phyloP scores from a whole-genome alignment of 2,113 vertebrate genomes.

The Aix galericulata region DNA sequence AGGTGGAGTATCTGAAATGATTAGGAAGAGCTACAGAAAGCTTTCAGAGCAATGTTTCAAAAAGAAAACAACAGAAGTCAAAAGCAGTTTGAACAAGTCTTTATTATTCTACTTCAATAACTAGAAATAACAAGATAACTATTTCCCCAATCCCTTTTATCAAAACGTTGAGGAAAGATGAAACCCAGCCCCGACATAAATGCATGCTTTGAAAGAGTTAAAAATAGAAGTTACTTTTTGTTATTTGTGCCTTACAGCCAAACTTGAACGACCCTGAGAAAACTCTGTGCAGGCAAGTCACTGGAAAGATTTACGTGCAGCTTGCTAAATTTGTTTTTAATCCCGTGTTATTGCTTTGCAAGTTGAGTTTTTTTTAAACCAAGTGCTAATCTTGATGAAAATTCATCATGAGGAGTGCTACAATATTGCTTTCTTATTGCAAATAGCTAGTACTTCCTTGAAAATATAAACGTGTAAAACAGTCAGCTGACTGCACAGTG shows the following conservation, averaged over 20 bases:
- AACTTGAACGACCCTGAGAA: constrained; percentile 53
- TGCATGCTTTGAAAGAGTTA: background rate
- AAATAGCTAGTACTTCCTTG: constrained; percentile 67
- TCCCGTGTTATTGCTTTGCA: constrained; percentile 24
- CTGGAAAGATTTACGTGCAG: constrained; percentile 4
- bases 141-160: background rate
- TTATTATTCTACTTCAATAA: constrained; percentile 17
- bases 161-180: background rate
- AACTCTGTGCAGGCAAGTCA: constrained; percentile 43
- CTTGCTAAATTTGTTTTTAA: background rate
- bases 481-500: constrained; percentile 71
- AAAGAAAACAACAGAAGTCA: background rate
- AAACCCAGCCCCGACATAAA: background rate
- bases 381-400: constrained; percentile 21
- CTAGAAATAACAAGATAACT: background rate
- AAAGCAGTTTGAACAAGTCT: background rate
- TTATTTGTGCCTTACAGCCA: constrained; percentile 42
- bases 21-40: background rate
- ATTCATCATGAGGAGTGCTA: constrained; percentile 41
- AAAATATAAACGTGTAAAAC: constrained; percentile 79
- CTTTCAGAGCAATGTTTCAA: background rate
- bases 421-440: constrained; percentile 72
- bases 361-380: background rate
- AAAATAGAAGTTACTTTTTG: background rate
- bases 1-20: background rate